Base-by-base conservation (phyloP, 2,797 vertebrate species). In the Somateria mollissima region DNA sequence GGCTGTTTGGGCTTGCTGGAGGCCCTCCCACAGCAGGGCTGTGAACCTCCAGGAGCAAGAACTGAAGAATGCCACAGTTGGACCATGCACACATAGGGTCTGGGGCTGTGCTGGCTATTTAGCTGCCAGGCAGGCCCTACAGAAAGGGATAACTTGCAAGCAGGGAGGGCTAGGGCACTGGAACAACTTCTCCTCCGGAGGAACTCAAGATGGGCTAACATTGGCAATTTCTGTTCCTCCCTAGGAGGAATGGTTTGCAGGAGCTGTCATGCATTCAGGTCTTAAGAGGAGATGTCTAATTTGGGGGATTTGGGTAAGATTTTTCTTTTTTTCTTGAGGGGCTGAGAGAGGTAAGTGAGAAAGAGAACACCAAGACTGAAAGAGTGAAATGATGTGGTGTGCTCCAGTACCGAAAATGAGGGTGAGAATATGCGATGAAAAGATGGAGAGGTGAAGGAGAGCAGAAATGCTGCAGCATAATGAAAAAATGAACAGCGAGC, bases 1-100 rank as follows among this genome's bases (percentile, higher is more conserved):
- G 28, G 49, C 45, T 57, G 53, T 13, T 79, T 30, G 45, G 41
- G 19, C 4, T 17, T 20, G 19, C 61, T 47, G 36, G 69, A 61
- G 87, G 56, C 15, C 28, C 34, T 66, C 53, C 37, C 22, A 20
- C 18, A 54, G 37, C 53, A 53, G 56, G 43, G 39, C 61, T 43
- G 36, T 39, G 58, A 79, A 57, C 19, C 27, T 86, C 65, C 14
- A 7, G 27, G 47, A 64, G 17, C 67, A 28, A 67, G 66, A 60
- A 56, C 27, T 22, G 60, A 49, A 64, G 64, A 56, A 0, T 57
- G 22, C 8, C 4, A 0, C 10, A 34, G 61, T 6, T 5, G 45
- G 49, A 27, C 8, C 36, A 43, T 3, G 11, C 27, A 18, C 1
- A 4, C 14, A 10, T 9, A 62, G 4, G 14, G 49, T 37, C 53